These are phyloP conservation scores for Rotaria sp. DNA, from an alignment of 2,888 invertebrate genomes.

Conservation along the genomic window DNA sequence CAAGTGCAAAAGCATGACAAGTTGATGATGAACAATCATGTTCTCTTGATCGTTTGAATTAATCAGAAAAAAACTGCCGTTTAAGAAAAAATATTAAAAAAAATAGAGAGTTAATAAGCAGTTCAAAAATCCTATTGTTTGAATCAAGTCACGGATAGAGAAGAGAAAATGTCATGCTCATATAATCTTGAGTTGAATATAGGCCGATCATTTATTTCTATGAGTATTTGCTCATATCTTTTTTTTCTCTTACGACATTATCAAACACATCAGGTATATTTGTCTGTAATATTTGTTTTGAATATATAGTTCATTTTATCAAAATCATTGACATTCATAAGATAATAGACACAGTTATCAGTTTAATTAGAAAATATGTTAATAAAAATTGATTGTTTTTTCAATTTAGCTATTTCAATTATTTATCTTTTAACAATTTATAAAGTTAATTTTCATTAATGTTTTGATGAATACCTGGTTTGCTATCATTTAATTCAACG, in stretches of 20 bases:
- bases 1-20: not conserved
- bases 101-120: too few species aligned
- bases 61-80: not conserved
- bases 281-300: not conserved
- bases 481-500: too few species aligned
- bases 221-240: not conserved
- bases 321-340: not conserved
- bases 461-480: too few species aligned
- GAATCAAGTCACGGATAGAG: too few species aligned
- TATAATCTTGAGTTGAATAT: not conserved
- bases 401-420: too few species aligned
- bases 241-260: not conserved
- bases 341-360: not conserved
- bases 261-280: not conserved
- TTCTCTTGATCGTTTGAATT: not conserved
- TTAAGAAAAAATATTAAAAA: not conserved
- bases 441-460: too few species aligned
- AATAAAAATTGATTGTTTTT: not conserved
- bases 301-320: not conserved
- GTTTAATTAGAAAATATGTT: not conserved
- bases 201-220: not conserved
- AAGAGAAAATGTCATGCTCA: too few species aligned
- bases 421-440: too few species aligned
- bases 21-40: not conserved
- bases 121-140: too few species aligned